Evolutionary conservation across 2,888 invertebrate genomes (phyloP), one percentile per base, ranked within the genome.

Genomic region (Drosophila mayaguana): DNA sequence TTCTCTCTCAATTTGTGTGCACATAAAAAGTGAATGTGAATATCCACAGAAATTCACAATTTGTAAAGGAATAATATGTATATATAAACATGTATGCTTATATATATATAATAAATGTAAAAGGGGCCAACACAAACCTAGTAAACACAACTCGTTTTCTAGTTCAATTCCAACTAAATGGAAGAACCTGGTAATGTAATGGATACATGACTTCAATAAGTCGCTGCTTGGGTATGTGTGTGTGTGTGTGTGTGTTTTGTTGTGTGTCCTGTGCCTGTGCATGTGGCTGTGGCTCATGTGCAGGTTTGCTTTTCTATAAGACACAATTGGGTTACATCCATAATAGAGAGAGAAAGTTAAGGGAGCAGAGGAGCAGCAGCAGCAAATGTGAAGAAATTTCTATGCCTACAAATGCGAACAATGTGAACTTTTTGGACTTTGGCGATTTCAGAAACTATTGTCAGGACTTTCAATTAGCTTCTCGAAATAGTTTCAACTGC

Each of bases 101-200:
- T 61, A 65, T 57, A 71, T 64, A 74, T 62, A 48, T 65, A 68
- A 78, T 74, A 78, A 73, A 78, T 73, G 63, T 42, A 59, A 61
- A 32, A 69, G 28, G n/a, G 42, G 45, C 53, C 65, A 45, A 28
- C 57, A 51, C 16, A 64, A 63, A 68, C 65, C 67, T 53, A 62
- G 78, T 57, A 78, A 69, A 42, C 55, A 54, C 76, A 78, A 71
- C 82, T 84, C 74, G 88, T 81, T 88, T 84, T 88, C 88, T 88
- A 84, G 84, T 84, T 84, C 84, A 84, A 88, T 84, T 84, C 72
- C 83, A 83, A 81, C 88, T 88, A 81, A 84, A 84, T 85, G 85
- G 69, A 66, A 63, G 63, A 77, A 66, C 73, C 78, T 77, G 74
- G 86, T 81, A 78, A 83, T 83, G 83, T 79, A 86, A 83, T 83